Evolutionary conservation across 2,797 vertebrate species (phyloP), one percentile per base, ranked within the genome.

Genomic region (Novumbra hubbsi): DNA sequence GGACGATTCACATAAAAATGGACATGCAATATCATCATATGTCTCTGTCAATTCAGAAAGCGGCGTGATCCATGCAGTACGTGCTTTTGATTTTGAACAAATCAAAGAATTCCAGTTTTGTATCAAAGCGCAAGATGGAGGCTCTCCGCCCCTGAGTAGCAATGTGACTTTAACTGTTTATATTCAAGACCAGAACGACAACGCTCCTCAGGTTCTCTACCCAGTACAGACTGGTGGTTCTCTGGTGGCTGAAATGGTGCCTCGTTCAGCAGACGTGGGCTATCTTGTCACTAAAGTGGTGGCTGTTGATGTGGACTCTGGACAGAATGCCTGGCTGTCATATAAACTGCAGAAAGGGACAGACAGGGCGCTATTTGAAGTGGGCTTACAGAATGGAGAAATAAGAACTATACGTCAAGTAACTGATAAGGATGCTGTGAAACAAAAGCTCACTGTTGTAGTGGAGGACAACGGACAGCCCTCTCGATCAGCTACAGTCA

Each of bases 251-350:
- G 79, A 78, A 66, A 75, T 75, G 73, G 85, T 92, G 0, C 88
- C 91, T 63, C 85, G 85, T 65, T 90, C 86, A 0, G 86, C 91
- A 16, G 90, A 93, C 62, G 85, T 85, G 0, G 87, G 89, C 6
- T 91, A 92, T 71, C 83, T 92, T 8, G 89, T 93, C 41, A 88
- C 90, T 24, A 92, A 93, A 72, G 89, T 92, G 4, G 87, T 92
- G 66, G 90, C 91, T 0, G 90, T 92, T 28, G 92, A 93, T 77
- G 79, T 78, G 73, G 92, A 92, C 77, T 91, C 89, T 2, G n/a
- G n/a, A n/a, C n/a, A n/a, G n/a, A n/a, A n/a, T n/a, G n/a, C n/a
- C n/a, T n/a, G n/a, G n/a, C n/a, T n/a, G n/a, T n/a, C n/a, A n/a
- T n/a, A n/a, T n/a, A n/a, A n/a, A n/a, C n/a, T n/a, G n/a, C n/a